These are phyloP conservation scores for Strigamia transsilvanica DNA, from an alignment of 2,888 invertebrate genomes.

Conservation along the genomic window DNA sequence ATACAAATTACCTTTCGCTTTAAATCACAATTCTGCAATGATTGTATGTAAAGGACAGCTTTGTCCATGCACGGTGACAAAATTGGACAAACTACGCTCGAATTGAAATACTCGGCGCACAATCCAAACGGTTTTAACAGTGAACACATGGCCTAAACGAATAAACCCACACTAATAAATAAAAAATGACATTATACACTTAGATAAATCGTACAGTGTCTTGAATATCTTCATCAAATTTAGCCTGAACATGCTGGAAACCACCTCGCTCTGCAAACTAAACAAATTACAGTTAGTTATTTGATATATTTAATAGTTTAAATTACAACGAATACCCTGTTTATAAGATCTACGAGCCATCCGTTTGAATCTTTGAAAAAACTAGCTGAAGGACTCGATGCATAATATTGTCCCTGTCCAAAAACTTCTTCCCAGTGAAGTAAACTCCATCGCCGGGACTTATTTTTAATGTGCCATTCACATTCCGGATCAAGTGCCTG, in stretches of 20 bases:
- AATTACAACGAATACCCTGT: constrained; percentile 60
- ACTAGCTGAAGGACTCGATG: constrained; percentile 58
- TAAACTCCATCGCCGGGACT: constrained; percentile 55
- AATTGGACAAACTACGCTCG: constrained; percentile 61
- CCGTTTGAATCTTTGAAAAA: constrained; percentile 63
- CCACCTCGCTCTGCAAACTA: constrained; percentile 66
- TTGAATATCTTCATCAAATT: constrained; percentile 63
- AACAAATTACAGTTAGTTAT: constrained; percentile 55
- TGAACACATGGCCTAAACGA: constrained; percentile 64
- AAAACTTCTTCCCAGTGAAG: constrained; percentile 62
- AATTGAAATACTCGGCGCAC: constrained; percentile 64
- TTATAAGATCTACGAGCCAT: constrained; percentile 66
- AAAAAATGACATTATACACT: not conserved
- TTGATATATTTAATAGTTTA: not conserved
- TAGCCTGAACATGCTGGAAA: constrained; percentile 62
- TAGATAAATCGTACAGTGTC: constrained; percentile 61
- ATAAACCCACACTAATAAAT: not conserved
- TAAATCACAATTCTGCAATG: constrained; percentile 64
- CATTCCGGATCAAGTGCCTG: constrained; percentile 66
- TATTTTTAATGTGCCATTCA: constrained; percentile 66
- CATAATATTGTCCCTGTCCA: constrained; percentile 60
- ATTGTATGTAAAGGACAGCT: constrained; percentile 64
- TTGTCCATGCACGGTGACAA: constrained; percentile 64
- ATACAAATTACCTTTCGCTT: constrained; percentile 64
- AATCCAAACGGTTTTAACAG: constrained; percentile 65